Conservation (phyloP, 2,888 invertebrate species). For the Nomada lathburiana region DNA sequence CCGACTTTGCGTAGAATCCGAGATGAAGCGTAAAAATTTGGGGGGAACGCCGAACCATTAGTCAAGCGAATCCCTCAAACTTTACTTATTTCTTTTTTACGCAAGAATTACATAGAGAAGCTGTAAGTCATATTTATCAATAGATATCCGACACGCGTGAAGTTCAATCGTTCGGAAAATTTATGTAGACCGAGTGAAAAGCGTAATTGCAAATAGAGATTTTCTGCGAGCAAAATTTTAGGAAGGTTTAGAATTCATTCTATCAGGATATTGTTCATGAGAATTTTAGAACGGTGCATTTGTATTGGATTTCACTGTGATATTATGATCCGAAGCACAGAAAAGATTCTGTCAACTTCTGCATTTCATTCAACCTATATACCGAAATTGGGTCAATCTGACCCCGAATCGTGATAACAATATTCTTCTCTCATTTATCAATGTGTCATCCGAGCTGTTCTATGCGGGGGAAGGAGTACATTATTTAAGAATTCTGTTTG, state of each 20-base stretch:
- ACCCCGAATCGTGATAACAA: neutral
- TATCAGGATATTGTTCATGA: neutral
- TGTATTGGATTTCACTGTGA: neutral
- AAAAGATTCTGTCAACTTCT: neutral
- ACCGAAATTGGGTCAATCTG: neutral
- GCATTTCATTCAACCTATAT: neutral
- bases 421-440: too few relatives aligned
- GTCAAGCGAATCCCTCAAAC: too few relatives aligned
- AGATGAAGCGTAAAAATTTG: neutral
- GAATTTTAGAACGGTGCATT: neutral
- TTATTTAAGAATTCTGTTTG: too few relatives aligned
- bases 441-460: too few relatives aligned
- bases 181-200: neutral
- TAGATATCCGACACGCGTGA: too few relatives aligned
- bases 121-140: too few relatives aligned
- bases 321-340: neutral
- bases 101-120: neutral
- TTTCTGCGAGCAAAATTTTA: neutral
- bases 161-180: neutral
- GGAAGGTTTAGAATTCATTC: neutral
- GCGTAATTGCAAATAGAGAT: neutral
- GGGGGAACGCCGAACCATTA: neutral
- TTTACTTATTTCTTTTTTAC: neutral
- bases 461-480: too few relatives aligned
- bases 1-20: slow-evolving; percentile 1